Evolutionary conservation across 2,113 vertebrate species (phyloP).

Genomic region (Epinephelus fuscoguttatus): DNA sequence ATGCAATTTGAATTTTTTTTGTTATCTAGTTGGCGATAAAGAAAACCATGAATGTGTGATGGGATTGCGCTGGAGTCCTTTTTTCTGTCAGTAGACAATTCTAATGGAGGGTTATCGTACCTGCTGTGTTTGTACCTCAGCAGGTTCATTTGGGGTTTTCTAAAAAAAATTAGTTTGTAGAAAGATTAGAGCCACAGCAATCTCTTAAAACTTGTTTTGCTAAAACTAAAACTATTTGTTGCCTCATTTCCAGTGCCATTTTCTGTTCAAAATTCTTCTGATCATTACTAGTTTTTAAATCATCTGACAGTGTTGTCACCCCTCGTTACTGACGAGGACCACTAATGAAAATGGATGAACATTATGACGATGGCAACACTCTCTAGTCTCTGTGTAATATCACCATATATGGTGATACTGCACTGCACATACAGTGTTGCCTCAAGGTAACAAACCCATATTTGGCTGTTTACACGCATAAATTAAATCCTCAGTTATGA

Average conservation of each 20-base stretch:
- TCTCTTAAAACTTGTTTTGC: not conserved
- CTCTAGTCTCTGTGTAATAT: too few species aligned
- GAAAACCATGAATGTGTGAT: conserved; percentile 9
- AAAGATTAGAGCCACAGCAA: not conserved
- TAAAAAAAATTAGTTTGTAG: not conserved
- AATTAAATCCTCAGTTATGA: too few species aligned
- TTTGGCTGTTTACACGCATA: too few species aligned
- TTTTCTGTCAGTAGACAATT: not conserved
- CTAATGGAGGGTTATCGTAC: not conserved
- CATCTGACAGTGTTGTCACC: not conserved
- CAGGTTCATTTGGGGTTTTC: not conserved
- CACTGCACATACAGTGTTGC: too few species aligned
- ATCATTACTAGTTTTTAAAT: not conserved
- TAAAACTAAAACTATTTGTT: not conserved
- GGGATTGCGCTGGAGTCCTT: not conserved
- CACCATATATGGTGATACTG: too few species aligned
- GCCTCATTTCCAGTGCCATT: not conserved
- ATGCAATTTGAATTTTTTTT: conserved; percentile 23
- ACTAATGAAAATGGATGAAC: not conserved
- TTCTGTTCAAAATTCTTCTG: not conserved
- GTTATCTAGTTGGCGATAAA: not conserved
- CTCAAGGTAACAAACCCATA: too few species aligned
- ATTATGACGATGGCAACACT: too few species aligned
- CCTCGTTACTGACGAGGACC: not conserved
- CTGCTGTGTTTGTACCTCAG: not conserved